phyloP scores from a whole-genome alignment of 2,888 invertebrate species.

The Orthosia cruda region DNA sequence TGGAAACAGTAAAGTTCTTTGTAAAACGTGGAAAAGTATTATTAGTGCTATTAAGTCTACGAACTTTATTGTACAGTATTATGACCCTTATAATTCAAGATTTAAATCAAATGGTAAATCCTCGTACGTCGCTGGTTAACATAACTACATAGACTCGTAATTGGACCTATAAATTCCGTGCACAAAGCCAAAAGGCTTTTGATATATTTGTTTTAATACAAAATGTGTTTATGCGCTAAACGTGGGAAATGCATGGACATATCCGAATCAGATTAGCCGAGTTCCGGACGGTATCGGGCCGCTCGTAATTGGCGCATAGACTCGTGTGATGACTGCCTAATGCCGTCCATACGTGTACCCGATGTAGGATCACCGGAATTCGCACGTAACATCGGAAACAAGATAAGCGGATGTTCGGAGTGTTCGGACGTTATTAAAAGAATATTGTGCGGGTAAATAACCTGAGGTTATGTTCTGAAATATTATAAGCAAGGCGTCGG shows the following conservation, averaged over 20 bases:
- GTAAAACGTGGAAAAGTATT: background rate
- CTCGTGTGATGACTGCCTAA: conserved; percentile 51
- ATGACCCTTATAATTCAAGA: conserved; percentile 11
- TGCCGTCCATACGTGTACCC: conserved; percentile 28
- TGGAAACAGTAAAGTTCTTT: conserved; percentile 24
- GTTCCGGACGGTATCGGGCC: conserved; percentile 24
- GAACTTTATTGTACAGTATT: conserved; percentile 11
- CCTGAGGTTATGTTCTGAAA: conserved; percentile 27
- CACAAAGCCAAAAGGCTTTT: background rate
- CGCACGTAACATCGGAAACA: conserved; percentile 39
- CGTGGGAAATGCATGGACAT: conserved; percentile 43
- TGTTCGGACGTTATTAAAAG: conserved; percentile 29
- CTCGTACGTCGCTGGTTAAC: background rate
- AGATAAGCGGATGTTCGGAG: conserved; percentile 39
- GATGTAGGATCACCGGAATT: conserved; percentile 26
- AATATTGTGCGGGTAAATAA: conserved; percentile 9
- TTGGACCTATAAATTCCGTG: conserved; percentile 14
- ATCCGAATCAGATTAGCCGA: conserved; percentile 46
- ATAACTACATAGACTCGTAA: conserved; percentile 13
- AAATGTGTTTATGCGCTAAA: conserved; percentile 32
- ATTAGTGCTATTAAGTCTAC: conserved; percentile 1
- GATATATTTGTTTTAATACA: conserved; percentile 11
- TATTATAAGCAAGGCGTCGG: conserved; percentile 3
- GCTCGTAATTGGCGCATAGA: conserved; percentile 43
- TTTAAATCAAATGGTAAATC: conserved; percentile 1